Percentiles rank a stretch among this genome's conserved stretches.
Conservation (phyloP, 2,888 invertebrate species). For the Helleia helle region DNA sequence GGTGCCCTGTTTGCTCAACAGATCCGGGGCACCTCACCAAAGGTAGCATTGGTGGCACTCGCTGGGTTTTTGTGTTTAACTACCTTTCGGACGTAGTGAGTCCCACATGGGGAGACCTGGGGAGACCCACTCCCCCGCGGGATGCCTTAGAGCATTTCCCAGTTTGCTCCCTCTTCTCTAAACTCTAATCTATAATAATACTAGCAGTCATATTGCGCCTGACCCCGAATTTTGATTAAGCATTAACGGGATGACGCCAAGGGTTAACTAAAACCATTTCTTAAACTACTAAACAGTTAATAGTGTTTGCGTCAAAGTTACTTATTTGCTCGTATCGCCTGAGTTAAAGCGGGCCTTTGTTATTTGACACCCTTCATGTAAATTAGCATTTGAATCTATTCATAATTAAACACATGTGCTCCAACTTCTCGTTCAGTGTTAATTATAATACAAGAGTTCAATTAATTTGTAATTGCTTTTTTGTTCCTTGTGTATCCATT, state of each 20-base stretch:
- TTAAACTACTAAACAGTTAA: conserved; percentile 20
- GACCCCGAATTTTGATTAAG: conserved; percentile 66
- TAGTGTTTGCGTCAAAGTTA: conserved; percentile 55
- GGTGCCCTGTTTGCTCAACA: too few relatives aligned
- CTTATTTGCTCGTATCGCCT: conserved; percentile 60
- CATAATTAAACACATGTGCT: not conserved
- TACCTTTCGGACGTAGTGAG: too few relatives aligned
- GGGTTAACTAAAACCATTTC: conserved; percentile 24
- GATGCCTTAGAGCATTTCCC: not conserved
- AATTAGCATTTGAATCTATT: conserved; percentile 30
- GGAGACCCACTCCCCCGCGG: too few relatives aligned
- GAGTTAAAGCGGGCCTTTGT: conserved; percentile 34
- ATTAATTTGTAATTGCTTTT: too few relatives aligned
- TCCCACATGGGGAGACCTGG: too few relatives aligned
- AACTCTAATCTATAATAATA: conserved; percentile 18
- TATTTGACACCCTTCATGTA: conserved; percentile 41
- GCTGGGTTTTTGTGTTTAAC: too few relatives aligned
- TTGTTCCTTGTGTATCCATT: too few relatives aligned
- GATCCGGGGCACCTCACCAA: too few relatives aligned
- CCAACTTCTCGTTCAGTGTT: conserved; percentile 1
- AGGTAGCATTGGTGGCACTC: too few relatives aligned
- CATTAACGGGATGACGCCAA: conserved; percentile 57
- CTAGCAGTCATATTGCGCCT: conserved; percentile 44
- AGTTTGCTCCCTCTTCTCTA: too few relatives aligned
- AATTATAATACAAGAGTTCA: not conserved